phyloP scores from a whole-genome alignment of 2,797 vertebrate species.

The Macropus fuliginosus region DNA sequence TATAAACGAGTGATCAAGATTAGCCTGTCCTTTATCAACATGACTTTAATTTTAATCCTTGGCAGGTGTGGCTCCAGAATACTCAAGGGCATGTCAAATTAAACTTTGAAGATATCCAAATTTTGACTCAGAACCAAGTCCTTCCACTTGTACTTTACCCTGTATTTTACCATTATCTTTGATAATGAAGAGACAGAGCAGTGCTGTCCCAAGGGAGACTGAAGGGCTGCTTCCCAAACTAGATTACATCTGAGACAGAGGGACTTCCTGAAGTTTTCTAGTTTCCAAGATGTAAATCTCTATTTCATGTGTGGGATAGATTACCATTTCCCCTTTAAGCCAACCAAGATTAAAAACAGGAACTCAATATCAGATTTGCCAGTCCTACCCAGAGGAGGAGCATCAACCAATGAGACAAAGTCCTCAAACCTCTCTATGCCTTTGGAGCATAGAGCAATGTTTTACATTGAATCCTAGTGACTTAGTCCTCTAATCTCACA shows the following conservation, averaged over 20 bases:
- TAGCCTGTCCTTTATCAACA: background rate
- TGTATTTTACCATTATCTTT: background rate
- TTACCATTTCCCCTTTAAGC: background rate
- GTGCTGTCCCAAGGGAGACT: background rate
- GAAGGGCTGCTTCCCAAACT: background rate
- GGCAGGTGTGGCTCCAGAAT: background rate
- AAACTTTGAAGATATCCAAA: background rate
- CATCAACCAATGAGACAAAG: background rate
- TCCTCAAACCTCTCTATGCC: background rate
- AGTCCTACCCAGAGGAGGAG: background rate
- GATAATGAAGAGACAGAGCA: background rate
- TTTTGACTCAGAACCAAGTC: constrained; percentile 30
- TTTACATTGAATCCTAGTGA: background rate
- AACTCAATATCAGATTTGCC: background rate
- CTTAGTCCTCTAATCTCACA: background rate
- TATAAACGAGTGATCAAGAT: background rate
- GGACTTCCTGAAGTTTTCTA: background rate
- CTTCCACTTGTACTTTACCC: background rate
- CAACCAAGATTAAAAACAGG: background rate
- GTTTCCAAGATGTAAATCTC: background rate
- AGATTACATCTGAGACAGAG: constrained; percentile 1
- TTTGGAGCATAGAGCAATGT: background rate
- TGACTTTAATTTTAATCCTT: background rate
- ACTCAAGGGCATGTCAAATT: constrained; percentile 11
- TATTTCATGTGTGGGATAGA: background rate